A percentile compares a stretch with the other conserved stretches of the same genome.
These are phyloP conservation scores for Drosophila nr. medialis DNA, from an alignment of 2,888 invertebrate species.

Conservation along the genomic window DNA sequence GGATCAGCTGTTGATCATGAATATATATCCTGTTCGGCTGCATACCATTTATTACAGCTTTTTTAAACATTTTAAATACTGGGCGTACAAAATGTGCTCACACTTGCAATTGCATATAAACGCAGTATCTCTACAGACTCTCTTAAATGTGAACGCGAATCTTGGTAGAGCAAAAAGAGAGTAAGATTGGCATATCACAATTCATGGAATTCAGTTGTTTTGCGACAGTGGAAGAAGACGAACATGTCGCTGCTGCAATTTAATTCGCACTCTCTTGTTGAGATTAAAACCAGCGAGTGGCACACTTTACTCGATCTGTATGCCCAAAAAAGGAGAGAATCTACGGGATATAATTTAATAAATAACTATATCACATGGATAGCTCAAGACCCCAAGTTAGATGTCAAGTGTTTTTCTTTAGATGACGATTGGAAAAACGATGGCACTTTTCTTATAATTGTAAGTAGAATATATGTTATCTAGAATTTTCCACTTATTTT, in stretches of 20 bases:
- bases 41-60: not conserved
- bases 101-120: not conserved
- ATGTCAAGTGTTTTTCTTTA: slow-evolving; percentile 62
- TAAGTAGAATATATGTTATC: slow-evolving; percentile 39
- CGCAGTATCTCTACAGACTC: not conserved
- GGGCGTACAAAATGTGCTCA: not conserved
- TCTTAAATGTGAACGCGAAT: not conserved
- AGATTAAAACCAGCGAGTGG: slow-evolving; percentile 56
- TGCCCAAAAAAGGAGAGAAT: slow-evolving; percentile 28
- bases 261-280: slow-evolving; percentile 32
- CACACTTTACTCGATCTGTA: slow-evolving; percentile 44
- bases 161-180: not conserved
- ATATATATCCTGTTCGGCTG: not conserved
- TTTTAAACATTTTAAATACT: not conserved
- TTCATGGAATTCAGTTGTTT: slow-evolving; percentile 7
- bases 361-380: slow-evolving; percentile 74
- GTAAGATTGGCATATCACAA: not conserved
- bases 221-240: not conserved
- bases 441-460: slow-evolving; percentile 81
- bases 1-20: not conserved
- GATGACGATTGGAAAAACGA: slow-evolving; percentile 81
- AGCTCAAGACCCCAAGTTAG: slow-evolving; percentile 51
- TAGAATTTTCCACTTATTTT: not conserved
- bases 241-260: slow-evolving; percentile 17
- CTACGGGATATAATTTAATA: slow-evolving; percentile 62